These are phyloP conservation scores for Busseola fusca DNA, from an alignment of 2,888 invertebrate genomes.

Conservation along the genomic window DNA sequence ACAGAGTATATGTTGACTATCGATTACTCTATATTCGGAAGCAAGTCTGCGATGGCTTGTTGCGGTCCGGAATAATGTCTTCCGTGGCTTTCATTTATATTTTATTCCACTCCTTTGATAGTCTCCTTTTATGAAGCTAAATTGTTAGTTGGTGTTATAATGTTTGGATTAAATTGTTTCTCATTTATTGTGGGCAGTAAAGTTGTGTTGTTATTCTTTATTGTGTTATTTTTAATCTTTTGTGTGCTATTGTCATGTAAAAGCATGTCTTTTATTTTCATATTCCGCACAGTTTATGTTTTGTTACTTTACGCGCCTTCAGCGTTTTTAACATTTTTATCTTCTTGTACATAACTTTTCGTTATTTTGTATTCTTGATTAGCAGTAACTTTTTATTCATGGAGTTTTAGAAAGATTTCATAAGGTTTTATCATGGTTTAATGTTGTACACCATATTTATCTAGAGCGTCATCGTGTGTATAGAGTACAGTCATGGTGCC, in stretches of 20 bases:
- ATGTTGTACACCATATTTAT: background rate
- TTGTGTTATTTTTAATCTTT: constrained; percentile 38
- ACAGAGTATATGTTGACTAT: constrained; percentile 42
- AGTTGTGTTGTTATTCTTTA: constrained; percentile 23
- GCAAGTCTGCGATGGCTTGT: constrained; percentile 61
- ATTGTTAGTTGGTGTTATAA: constrained; percentile 52
- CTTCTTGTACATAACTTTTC: constrained; percentile 9
- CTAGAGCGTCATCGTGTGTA: background rate
- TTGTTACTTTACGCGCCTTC: constrained; percentile 30
- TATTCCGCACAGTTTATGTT: constrained; percentile 31
- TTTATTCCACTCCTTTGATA: constrained; percentile 45
- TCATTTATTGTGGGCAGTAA: constrained; percentile 39
- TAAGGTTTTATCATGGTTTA: background rate
- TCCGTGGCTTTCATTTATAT: constrained; percentile 53
- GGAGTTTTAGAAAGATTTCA: background rate
- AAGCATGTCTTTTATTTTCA: constrained; percentile 36
- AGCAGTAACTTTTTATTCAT: constrained; percentile 18
- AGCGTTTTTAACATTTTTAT: constrained; percentile 43
- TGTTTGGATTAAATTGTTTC: constrained; percentile 47
- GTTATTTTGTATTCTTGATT: constrained; percentile 23
- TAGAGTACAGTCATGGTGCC: background rate
- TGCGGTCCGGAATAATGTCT: constrained; percentile 63
- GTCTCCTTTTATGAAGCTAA: constrained; percentile 41
- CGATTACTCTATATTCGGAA: constrained; percentile 62
- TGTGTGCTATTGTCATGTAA: constrained; percentile 44